phyloP scores from a whole-genome alignment of 2,888 invertebrate genomes.

The Drosophila prolongata region DNA sequence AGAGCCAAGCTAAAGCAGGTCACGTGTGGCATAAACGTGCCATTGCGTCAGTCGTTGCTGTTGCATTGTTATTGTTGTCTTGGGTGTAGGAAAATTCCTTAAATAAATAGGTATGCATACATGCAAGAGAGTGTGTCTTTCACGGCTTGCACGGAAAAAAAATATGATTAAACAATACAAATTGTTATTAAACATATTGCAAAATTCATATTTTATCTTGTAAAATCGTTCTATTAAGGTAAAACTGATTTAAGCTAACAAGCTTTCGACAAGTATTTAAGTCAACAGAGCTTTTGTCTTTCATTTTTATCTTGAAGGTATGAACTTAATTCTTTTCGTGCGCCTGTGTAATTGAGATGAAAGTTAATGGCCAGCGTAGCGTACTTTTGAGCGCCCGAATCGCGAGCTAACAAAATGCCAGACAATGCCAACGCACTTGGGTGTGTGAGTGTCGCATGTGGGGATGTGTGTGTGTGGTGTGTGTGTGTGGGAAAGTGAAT shows the following conservation, averaged over 20 bases:
- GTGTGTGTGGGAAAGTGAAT: conserved; percentile 54
- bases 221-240: no score
- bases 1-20: conserved; percentile 70
- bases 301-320: background rate
- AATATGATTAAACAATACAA: background rate
- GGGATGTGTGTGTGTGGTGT: conserved; percentile 21
- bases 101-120: conserved; percentile 64
- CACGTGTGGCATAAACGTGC: conserved; percentile 76
- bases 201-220: no score
- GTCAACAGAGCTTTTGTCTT: background rate
- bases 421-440: conserved; percentile 58
- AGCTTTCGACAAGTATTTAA: background rate
- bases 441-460: conserved; percentile 8
- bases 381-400: conserved; percentile 73
- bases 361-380: conserved; percentile 78
- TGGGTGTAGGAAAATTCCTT: conserved; percentile 61
- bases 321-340: conserved; percentile 10
- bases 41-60: conserved; percentile 58
- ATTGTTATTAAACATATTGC: no score
- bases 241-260: background rate
- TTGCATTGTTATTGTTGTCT: conserved; percentile 50
- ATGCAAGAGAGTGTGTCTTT: conserved; percentile 8
- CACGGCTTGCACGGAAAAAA: background rate
- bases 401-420: conserved; percentile 72
- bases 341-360: conserved; percentile 75